Percentiles rank a stretch among this genome's conserved stretches.
These are phyloP conservation scores for cattle (Bos taurus) DNA, from an alignment of 2,113 vertebrate species.

Conservation along the genomic window DNA sequence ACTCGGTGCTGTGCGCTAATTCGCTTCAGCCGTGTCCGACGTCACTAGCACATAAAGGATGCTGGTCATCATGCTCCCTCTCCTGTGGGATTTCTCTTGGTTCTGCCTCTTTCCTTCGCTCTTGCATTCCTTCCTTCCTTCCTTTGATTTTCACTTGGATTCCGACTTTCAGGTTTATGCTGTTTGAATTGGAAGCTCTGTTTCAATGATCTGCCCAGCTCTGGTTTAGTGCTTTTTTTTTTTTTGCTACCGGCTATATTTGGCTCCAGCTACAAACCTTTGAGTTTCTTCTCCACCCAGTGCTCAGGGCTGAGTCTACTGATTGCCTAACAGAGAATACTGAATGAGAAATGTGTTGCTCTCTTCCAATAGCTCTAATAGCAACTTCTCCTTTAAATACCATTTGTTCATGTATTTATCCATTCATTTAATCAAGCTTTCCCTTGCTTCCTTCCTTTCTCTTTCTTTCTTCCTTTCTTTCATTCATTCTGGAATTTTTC, in stretches of 20 bases:
- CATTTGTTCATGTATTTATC: neutral
- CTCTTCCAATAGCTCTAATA: neutral
- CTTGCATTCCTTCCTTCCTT: neutral
- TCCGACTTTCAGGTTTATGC: neutral
- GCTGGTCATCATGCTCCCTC: too few species aligned
- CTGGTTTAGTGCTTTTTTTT: neutral
- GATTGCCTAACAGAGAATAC: neutral
- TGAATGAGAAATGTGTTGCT: neutral
- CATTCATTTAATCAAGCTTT: neutral
- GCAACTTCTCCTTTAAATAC: neutral
- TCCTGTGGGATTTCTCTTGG: neutral
- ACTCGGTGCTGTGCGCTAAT: neutral
- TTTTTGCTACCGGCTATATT: neutral
- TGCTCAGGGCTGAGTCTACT: neutral
- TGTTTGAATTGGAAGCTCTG: neutral
- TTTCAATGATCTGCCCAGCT: neutral
- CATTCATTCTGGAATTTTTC: neutral
- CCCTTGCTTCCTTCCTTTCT: neutral
- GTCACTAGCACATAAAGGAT: neutral
- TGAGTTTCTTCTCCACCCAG: neutral
- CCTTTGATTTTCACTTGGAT: neutral
- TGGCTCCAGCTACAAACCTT: neutral
- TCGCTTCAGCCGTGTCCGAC: fast-evolving
- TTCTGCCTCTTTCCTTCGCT: neutral
- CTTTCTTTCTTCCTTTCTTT: too few species aligned